Evolutionary conservation across 2,888 invertebrate species (phyloP).

Genomic region (Junonia oenone): DNA sequence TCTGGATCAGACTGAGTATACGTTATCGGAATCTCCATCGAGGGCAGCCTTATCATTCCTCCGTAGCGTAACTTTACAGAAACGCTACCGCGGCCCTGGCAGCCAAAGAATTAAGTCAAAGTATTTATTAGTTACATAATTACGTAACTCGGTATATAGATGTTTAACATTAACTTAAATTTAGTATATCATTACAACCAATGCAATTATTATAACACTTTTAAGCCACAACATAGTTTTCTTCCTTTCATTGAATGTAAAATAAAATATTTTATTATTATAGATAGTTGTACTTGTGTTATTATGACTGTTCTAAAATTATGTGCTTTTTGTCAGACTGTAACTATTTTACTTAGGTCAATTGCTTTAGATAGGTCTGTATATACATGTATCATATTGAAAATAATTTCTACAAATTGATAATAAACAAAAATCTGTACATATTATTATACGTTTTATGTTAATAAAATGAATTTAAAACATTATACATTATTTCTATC

Average conservation of each 20-base stretch:
- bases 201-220: slow-evolving; percentile 7
- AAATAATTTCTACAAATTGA: slow-evolving; percentile 6
- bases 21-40: slow-evolving; percentile 8
- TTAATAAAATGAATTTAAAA: background rate
- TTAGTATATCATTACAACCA: slow-evolving; percentile 2
- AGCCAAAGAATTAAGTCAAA: slow-evolving; percentile 23
- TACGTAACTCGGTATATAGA: background rate
- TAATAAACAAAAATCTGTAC: background rate
- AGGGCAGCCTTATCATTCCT: slow-evolving; percentile 17
- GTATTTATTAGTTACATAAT: slow-evolving; percentile 4
- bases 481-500: background rate
- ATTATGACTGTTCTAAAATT: slow-evolving; percentile 15
- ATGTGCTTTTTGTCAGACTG: slow-evolving; percentile 16
- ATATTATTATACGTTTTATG: background rate
- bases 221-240: background rate
- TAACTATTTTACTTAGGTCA: slow-evolving; percentile 20
- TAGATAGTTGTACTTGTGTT: slow-evolving; percentile 9
- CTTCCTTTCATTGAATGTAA: background rate
- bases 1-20: background rate
- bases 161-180: slow-evolving; percentile 2
- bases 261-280: background rate
- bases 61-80: slow-evolving; percentile 8
- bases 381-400: slow-evolving; percentile 23
- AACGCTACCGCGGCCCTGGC: slow-evolving; percentile 15
- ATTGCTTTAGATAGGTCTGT: slow-evolving; percentile 21